Percentiles rank a stretch among this genome's conserved stretches.
Evolutionary conservation across 92 coral and sea anemone genomes (phyloP).

Genomic region (Palythoa heliodiscus): DNA sequence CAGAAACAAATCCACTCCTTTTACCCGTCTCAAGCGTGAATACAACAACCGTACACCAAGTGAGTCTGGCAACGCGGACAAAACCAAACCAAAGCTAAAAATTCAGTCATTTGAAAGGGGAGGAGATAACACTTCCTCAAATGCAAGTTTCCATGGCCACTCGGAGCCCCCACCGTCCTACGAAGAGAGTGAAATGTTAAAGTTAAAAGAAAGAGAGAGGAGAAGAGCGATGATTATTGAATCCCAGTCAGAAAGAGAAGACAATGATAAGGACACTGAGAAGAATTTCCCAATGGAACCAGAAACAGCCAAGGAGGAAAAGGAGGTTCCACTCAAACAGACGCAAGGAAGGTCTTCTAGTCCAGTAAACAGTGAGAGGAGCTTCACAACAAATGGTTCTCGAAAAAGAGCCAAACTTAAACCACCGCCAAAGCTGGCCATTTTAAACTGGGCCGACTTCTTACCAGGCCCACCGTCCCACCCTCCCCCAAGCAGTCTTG

Average conservation of each 20-base stretch:
- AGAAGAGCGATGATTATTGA: constrained; percentile 40
- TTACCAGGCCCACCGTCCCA: constrained; percentile 97
- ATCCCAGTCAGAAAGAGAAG: constrained; percentile 39
- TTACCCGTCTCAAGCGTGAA: constrained; percentile 58
- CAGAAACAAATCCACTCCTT: constrained; percentile 65
- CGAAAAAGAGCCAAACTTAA: constrained; percentile 82
- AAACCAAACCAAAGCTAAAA: constrained; percentile 80
- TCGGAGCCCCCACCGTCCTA: constrained; percentile 89
- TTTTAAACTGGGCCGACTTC: constrained; percentile 98
- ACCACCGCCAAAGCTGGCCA: constrained; percentile 93
- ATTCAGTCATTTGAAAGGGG: constrained; percentile 89
- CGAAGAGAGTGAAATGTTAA: constrained; percentile 77
- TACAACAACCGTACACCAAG: constrained; percentile 72
- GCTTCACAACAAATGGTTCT: constrained; percentile 80
- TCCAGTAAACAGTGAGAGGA: constrained; percentile 80
- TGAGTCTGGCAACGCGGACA: constrained; percentile 69
- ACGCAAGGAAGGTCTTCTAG: constrained; percentile 42
- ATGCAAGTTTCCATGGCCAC: constrained; percentile 70
- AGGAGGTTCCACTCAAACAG: constrained; percentile 25
- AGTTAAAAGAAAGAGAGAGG: constrained; percentile 78
- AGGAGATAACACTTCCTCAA: constrained; percentile 61
- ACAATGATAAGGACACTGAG: constrained; percentile 23
- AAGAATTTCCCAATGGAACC: constrained; percentile 40
- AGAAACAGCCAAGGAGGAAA: constrained; percentile 38
- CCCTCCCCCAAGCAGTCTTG: constrained; percentile 97